Evolutionary conservation across 2,888 invertebrate species (phyloP), one percentile per base, ranked within the genome.

Genomic region (Thecophora atra): DNA sequence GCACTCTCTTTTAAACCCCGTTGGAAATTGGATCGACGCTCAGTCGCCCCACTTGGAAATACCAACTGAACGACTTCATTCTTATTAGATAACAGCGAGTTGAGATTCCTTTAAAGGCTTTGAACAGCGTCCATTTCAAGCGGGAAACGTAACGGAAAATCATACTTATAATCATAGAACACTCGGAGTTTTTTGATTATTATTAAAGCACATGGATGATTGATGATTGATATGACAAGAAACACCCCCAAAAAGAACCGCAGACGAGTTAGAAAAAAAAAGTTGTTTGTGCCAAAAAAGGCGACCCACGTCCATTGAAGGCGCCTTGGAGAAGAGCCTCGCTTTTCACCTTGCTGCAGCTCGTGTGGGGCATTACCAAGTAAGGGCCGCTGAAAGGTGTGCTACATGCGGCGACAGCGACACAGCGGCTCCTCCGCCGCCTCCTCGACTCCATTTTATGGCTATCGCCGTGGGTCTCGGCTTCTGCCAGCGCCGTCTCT

Each of bases 301-400:
- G 5, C 51, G 2, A n/a, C 51, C 51, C 51, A 5, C n/a, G n/a
- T n/a, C 19, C 54, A 54, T n/a, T 54, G 54, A 54, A n/a, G 5
- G 21, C 47, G 2, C 17, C 47, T 6, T 47, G 5, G 47, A 47
- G 26, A 24, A 3, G 15, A 47, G 47, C 8, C 17, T 11, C 28
- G 15, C 28, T 15, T 28, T 28, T 28, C 47, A n/a, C 47, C 15
- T 47, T 3, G 19, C 26, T 58, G 24, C 3, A 15, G 24, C 58
- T 24, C 58, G 58, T 17, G 58, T 58, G 58, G 11, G 58, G 58
- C 58, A 28, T 58, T 28, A 28, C 58, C 58, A 24, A 28, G 58
- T 58, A 58, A 58, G 26, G 58, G 15, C 58, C 1, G 15, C 15
- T 11, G 58, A 28, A 58, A 58, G 58, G 58, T 58, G 58, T 28